Conservation (phyloP, 2,888 invertebrate genomes). For the Parthenolecanium corni region DNA sequence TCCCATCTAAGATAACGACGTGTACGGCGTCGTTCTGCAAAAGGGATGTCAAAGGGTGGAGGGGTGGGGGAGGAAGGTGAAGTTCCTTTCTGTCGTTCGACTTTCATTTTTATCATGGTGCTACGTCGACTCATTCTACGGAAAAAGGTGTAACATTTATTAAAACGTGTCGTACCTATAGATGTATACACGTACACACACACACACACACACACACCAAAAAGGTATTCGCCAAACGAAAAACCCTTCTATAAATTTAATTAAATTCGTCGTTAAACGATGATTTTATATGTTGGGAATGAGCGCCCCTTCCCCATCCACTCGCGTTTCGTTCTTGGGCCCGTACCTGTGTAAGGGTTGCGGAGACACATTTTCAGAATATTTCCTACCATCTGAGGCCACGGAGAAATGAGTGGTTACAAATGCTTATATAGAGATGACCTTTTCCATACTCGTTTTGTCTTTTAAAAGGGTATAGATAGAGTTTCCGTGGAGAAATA, state of each 20-base stretch:
- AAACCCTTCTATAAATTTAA: constrained; percentile 27
- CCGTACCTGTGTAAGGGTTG: background rate
- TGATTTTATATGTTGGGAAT: constrained; percentile 24
- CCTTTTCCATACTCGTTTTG: no score
- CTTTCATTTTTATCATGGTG: constrained; percentile 9
- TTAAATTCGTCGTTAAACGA: constrained; percentile 28
- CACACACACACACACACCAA: no score
- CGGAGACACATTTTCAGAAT: constrained; percentile 15
- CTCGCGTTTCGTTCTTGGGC: no score
- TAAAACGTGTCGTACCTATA: constrained; percentile 8
- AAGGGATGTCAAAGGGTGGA: constrained; percentile 12
- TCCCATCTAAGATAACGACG: no score
- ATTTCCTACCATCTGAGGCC: constrained; percentile 11
- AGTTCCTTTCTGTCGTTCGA: background rate
- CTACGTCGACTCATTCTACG: constrained; percentile 2
- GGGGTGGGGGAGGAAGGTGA: no score
- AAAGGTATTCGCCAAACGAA: constrained; percentile 20
- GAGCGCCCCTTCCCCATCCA: background rate
- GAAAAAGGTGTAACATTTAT: constrained; percentile 21
- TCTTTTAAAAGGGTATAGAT: no score
- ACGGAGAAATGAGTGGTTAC: no score
- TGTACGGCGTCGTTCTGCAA: constrained; percentile 15
- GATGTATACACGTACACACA: no score
- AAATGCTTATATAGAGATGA: no score
- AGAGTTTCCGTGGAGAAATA: no score